These are phyloP conservation scores for Sinocyclocheilus grahami DNA, from an alignment of 2,113 vertebrate genomes.

Conservation along the genomic window DNA sequence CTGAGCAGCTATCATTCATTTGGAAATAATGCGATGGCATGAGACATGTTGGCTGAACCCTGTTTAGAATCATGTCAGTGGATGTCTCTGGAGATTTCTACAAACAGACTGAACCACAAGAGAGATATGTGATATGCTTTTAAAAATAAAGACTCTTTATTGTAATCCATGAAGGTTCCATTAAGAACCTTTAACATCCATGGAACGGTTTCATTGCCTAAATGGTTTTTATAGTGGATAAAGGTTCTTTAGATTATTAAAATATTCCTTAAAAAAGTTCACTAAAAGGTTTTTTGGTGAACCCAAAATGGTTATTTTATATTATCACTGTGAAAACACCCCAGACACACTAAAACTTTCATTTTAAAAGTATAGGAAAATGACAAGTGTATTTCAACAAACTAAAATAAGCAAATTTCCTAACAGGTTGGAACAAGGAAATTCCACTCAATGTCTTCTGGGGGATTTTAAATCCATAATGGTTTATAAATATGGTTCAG, in stretches of 20 bases:
- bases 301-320: background rate
- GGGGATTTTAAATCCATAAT: background rate
- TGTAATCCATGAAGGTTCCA: background rate
- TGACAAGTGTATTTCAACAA: background rate
- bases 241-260: background rate
- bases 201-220: background rate
- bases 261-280: background rate
- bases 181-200: background rate
- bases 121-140: background rate
- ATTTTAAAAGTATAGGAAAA: background rate
- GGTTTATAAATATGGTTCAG: too few relatives aligned
- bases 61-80: conserved; percentile 5
- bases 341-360: background rate
- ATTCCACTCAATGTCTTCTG: background rate
- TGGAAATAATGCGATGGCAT: conserved; percentile 41
- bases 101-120: conserved; percentile 18
- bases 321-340: background rate
- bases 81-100: background rate
- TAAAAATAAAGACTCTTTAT: background rate
- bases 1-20: conserved; percentile 21
- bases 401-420: background rate
- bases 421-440: background rate
- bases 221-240: background rate
- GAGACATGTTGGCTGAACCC: background rate
- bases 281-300: too few relatives aligned